Conservation (phyloP, 2,113 vertebrate genomes). For the Psilopsiagon aurifrons region DNA sequence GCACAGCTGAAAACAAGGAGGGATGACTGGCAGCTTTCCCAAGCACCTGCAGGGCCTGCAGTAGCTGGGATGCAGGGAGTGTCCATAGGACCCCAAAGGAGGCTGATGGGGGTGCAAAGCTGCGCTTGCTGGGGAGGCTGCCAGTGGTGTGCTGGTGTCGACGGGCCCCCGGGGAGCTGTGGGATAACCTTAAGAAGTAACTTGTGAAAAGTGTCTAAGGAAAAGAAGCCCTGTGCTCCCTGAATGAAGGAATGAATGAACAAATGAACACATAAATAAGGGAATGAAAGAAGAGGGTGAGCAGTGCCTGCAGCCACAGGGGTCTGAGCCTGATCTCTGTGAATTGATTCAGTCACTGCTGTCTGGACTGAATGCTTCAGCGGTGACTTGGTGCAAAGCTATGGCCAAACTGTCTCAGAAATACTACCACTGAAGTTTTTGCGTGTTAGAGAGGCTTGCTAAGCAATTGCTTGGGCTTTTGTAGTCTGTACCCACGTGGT, state of each 20-base stretch:
- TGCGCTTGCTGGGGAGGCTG: not conserved
- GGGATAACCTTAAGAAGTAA: not conserved
- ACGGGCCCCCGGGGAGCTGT: not conserved
- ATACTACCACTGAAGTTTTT: not conserved
- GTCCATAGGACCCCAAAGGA: not conserved
- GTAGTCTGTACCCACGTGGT: not conserved
- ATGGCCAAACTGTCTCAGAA: not conserved
- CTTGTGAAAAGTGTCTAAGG: not conserved
- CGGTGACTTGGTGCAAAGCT: not conserved
- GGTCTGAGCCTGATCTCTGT: not conserved
- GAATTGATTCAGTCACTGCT: not conserved
- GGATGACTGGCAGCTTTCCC: accelerated
- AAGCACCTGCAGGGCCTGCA: not conserved
- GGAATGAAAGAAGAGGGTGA: not conserved
- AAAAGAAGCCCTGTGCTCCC: not conserved
- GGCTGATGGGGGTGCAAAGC: accelerated
- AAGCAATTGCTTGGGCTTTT: not conserved
- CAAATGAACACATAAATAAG: not conserved
- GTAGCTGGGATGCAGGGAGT: not conserved
- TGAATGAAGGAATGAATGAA: not conserved
- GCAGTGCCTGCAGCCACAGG: not conserved
- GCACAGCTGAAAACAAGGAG: accelerated
- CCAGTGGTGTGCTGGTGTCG: accelerated
- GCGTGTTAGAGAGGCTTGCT: not conserved
- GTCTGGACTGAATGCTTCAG: not conserved